A percentile compares a stretch with the other conserved stretches of the same genome.
Conservation (phyloP, 2,797 vertebrate genomes). For the Ceyx erithaca region DNA sequence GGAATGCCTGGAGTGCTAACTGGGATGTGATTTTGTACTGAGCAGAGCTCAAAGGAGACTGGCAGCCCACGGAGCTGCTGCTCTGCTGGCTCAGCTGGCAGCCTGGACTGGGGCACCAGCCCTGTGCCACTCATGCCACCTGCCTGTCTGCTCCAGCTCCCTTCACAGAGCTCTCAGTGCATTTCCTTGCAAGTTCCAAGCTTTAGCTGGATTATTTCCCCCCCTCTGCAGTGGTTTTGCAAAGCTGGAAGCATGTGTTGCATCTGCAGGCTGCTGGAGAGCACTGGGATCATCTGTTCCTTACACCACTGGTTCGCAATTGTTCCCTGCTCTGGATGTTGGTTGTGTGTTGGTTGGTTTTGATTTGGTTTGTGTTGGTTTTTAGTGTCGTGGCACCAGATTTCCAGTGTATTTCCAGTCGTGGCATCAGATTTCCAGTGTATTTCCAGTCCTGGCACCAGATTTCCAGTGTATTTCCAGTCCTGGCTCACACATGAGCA, state of each 20-base stretch:
- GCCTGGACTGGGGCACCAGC: neutral
- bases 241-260: conserved; percentile 5
- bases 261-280: neutral
- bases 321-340: neutral
- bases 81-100: conserved; percentile 33
- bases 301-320: neutral
- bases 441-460: no score
- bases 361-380: neutral
- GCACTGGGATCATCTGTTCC: neutral
- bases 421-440: neutral
- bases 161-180: neutral
- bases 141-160: neutral
- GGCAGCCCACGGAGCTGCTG: neutral
- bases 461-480: no score
- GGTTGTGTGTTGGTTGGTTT: neutral
- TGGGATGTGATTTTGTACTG: neutral
- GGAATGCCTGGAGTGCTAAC: neutral
- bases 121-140: neutral
- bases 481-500: neutral
- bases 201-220: neutral
- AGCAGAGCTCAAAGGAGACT: neutral
- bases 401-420: conserved; percentile 21
- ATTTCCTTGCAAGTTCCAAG: neutral
- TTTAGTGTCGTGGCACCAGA: neutral
- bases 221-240: neutral